Conservation (phyloP, 2,797 vertebrate genomes). For the Galagoides demidoff region DNA sequence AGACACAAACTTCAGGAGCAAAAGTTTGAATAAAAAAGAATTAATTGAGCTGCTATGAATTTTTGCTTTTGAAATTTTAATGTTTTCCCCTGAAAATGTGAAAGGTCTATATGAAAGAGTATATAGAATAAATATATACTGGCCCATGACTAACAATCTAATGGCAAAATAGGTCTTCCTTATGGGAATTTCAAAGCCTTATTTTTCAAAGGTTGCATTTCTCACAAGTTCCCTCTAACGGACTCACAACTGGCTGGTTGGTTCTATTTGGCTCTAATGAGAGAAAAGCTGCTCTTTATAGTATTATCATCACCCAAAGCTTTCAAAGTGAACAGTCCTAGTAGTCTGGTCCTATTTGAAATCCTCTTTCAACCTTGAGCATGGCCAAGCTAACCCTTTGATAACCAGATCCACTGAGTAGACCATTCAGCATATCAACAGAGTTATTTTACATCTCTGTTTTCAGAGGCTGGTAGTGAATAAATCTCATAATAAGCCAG, state of each 20-base stretch:
- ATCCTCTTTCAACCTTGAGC: not conserved
- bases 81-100: not conserved
- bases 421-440: not conserved
- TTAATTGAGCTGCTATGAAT: conserved; percentile 21
- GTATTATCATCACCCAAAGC: not conserved
- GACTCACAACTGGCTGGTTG: not conserved
- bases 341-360: not conserved
- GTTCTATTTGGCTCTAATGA: not conserved
- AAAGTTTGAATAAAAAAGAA: conserved; percentile 24
- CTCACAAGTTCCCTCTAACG: not conserved
- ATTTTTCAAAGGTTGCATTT: conserved; percentile 51
- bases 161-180: not conserved
- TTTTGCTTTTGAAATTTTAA: not conserved
- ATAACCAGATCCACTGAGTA: not conserved
- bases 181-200: conserved; percentile 16
- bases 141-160: not conserved
- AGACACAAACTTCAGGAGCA: not conserved
- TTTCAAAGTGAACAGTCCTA: not conserved
- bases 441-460: not conserved
- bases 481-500: not conserved
- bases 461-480: not conserved
- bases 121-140: not conserved
- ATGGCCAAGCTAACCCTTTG: not conserved
- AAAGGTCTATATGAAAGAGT: not conserved
- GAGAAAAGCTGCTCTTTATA: not conserved